Conservation (phyloP, 2,888 invertebrate genomes). For the Ectropis crepuscularia region DNA sequence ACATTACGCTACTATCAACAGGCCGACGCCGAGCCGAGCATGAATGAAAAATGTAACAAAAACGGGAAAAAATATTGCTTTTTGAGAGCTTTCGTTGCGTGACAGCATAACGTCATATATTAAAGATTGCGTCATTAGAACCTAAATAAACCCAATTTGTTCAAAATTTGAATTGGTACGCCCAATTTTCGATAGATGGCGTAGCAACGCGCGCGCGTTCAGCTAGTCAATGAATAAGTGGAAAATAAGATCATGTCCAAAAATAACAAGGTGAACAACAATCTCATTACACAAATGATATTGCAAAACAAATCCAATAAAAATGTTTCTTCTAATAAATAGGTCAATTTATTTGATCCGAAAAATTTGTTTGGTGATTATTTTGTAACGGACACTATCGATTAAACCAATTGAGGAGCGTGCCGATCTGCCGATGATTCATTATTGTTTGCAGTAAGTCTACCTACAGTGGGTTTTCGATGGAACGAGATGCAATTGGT, state of each 20-base stretch:
- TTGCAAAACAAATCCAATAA: slow-evolving; percentile 52
- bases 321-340: slow-evolving; percentile 39
- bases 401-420: slow-evolving; percentile 64
- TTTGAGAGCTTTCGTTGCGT: too few species aligned
- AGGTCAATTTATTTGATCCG: slow-evolving; percentile 66
- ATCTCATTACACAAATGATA: slow-evolving; percentile 38
- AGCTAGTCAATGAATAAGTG: neutral
- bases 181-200: too few species aligned
- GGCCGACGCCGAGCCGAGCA: too few species aligned
- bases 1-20: too few species aligned
- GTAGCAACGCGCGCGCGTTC: too few species aligned
- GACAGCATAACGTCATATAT: too few species aligned
- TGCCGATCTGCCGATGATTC: slow-evolving; percentile 55
- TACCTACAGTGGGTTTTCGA: slow-evolving; percentile 14
- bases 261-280: slow-evolving; percentile 33
- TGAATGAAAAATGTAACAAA: too few species aligned
- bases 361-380: slow-evolving; percentile 51
- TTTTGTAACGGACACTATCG: slow-evolving; percentile 54
- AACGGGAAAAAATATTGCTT: too few species aligned
- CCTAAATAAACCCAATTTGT: too few species aligned
- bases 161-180: too few species aligned
- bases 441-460: slow-evolving; percentile 29
- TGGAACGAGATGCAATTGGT: slow-evolving; percentile 33
- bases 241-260: slow-evolving; percentile 38
- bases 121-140: too few species aligned